Evolutionary conservation across 1,140 invertebrate genomes (phyloP), one percentile per base, ranked within the genome.

Genomic region (Caenorhabditis tropicalis): DNA sequence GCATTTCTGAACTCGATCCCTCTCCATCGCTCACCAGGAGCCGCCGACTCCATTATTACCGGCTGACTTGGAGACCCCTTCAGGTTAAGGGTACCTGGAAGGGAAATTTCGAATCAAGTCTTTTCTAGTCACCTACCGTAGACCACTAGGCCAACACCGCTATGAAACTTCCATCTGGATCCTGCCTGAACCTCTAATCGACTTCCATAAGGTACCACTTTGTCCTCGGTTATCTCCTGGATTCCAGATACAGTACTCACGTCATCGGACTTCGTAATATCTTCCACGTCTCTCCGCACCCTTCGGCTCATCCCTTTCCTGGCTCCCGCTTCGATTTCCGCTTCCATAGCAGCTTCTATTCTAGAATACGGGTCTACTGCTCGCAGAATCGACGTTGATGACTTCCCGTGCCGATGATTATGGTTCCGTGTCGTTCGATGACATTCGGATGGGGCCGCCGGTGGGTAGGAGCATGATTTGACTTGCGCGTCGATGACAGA

Each of bases 401-500:
- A 12, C 12, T 79, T 84, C 56, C 65, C 51, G n/a, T 79, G 36
- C 19, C 31, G 31, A 36, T 79, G 43, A 29, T 65, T 58, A 29
- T 33, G 56, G 33, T 70, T 43, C 27, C 74, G 46, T 48, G 65
- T 29, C 46, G 31, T 12, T 48, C 58, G 39, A 79, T 46, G 39
- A 29, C 65, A 58, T 58, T 60, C 60, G 21, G 82, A 56, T n/a
- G 82, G n/a, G 21, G 29, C 43, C 16, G 58, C 43, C 10, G 82
- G 60, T 82, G 82, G 29, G 39, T 58, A 74, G 43, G 56, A 33
- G 46, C 82, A 82, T 16, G 82, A 65, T 49, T 43, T 39, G 2
- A 82, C 82, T 74, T 82, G 82, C 0, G 60, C 82, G 49, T 82
- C 82, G 33, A 82, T 82, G 1, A 82, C 60, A n/a, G 82, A 65